phyloP scores from a whole-genome alignment of 2,797 vertebrate species.

The Oryzias dopingdopingensis region DNA sequence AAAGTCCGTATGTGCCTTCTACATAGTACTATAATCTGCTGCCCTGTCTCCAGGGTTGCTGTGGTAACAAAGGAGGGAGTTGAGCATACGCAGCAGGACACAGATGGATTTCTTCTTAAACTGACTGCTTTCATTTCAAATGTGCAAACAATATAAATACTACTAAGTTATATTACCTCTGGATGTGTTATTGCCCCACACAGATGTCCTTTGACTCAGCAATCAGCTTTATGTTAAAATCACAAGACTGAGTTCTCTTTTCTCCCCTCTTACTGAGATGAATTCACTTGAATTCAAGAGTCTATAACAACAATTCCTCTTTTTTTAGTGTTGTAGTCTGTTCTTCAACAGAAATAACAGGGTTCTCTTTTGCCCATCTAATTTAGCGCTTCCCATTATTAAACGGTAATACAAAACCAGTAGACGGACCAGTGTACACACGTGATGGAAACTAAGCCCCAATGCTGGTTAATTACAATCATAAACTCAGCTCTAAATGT shows the following conservation, averaged over 20 bases:
- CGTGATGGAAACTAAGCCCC: conserved; percentile 1
- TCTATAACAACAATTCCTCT: conserved; percentile 3
- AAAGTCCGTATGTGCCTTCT: conserved; percentile 11
- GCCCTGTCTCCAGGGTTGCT: conserved; percentile 44
- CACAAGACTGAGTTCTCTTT: conserved; percentile 39
- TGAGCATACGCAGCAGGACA: conserved; percentile 9
- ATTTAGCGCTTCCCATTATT: conserved; percentile 14
- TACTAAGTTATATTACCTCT: background rate
- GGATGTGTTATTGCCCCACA: conserved; percentile 18
- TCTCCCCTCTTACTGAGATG: conserved; percentile 10
- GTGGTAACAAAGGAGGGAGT: conserved; percentile 37
- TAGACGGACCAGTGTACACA: conserved; percentile 7
- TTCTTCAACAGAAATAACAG: conserved; percentile 25
- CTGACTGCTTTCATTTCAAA: conserved; percentile 6
- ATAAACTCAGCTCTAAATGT: conserved; percentile 26
- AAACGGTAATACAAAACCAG: conserved; percentile 12
- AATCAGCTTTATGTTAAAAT: conserved; percentile 13
- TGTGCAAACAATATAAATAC: background rate
- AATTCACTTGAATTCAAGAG: conserved; percentile 17
- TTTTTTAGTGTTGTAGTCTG: conserved; percentile 14
- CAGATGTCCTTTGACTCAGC: conserved; percentile 57
- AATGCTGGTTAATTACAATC: conserved; percentile 19
- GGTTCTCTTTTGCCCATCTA: conserved; percentile 11
- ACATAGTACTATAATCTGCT: conserved; percentile 20
- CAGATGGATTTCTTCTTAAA: conserved; percentile 9